Evolutionary conservation across 2,113 vertebrate species (phyloP), one percentile per base, ranked within the genome.

Genomic region (Spizaetus ornatus): DNA sequence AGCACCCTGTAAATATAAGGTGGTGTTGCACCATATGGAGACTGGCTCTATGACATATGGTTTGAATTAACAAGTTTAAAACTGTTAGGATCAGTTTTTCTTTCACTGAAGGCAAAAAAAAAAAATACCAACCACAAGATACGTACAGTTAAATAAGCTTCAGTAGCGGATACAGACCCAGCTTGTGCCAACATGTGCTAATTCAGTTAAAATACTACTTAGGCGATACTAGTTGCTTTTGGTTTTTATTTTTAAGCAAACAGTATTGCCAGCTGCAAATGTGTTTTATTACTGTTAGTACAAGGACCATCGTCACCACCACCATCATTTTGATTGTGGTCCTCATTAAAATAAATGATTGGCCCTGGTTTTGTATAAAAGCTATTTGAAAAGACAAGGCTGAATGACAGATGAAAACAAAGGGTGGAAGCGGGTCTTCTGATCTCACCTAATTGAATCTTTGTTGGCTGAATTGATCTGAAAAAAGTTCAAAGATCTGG

Each of bases 361-460:
- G 55, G 95, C 88, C 89, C 74, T 70, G 53, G 76, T 94, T 97
- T 97, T 95, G 78, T 97, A 83, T 90, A 88, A 97, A 97, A 97
- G 93, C 95, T 95, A 94, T 97, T 97, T 96, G 87, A 98, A 98
- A 97, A 96, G 97, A 97, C 93, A 91, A 95, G 95, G 69, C 85
- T 96, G 97, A 98, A 90, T 90, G 96, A 97, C 94, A 97, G 95
- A 97, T 93, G 96, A 97, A 98, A 98, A 97, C 61, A 85, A 96
- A 93, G 89, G 66, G 77, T 96, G 88, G 93, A 81, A 76, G 76
- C 0, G 13, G 76, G 77, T 95, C 98, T 97, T 99, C 98, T 98
- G 98, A 99, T 99, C 98, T 98, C 92, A 93, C 80, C 95, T 99
- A 98, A 99, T 99, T 99, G 98, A 98, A 97, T 98, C 98, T 99